Evolutionary conservation across 2,797 vertebrate genomes (phyloP).

Genomic region (Lemur catta): DNA sequence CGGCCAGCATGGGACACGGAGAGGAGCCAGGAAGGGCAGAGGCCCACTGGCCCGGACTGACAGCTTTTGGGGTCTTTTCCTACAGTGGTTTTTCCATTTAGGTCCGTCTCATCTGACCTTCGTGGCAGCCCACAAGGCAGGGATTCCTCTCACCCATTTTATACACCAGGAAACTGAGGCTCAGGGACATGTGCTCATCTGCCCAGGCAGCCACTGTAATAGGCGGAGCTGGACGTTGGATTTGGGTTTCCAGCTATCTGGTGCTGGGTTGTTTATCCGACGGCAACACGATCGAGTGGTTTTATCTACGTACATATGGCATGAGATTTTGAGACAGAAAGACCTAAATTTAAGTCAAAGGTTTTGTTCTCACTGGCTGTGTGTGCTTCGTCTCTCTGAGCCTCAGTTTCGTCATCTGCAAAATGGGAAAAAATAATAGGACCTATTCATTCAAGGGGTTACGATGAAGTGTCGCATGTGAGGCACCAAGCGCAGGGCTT

Average conservation of each 20-base stretch:
- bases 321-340: not conserved
- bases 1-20: fast-evolving
- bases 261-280: not conserved
- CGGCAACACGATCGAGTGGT: not conserved
- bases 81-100: too few species aligned
- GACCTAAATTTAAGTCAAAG: not conserved
- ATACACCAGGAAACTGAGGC: not conserved
- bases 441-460: not conserved
- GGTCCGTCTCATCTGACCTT: not conserved
- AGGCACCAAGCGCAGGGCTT: not conserved
- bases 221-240: not conserved
- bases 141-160: not conserved
- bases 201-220: not conserved
- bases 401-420: not conserved
- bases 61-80: not conserved
- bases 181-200: not conserved
- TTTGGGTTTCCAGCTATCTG: not conserved
- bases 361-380: not conserved
- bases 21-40: not conserved
- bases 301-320: not conserved
- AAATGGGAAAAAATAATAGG: not conserved
- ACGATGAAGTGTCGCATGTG: not conserved
- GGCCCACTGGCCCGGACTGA: fast-evolving
- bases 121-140: not conserved
- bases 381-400: not conserved